Base-by-base conservation (phyloP, 2,888 invertebrate genomes). In the Antitype chi region DNA sequence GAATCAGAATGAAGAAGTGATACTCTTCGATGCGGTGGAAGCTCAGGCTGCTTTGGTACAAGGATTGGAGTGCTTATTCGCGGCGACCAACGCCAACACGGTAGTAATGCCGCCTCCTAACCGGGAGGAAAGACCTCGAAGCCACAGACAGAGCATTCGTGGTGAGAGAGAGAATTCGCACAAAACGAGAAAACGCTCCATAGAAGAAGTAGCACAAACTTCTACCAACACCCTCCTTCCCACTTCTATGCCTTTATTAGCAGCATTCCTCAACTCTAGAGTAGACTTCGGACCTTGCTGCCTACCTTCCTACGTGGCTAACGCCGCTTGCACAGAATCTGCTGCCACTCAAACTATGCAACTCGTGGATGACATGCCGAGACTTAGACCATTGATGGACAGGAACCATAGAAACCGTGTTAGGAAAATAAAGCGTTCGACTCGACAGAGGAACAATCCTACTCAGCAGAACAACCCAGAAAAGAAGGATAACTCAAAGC, bases 181-280 rank as follows among this genome's bases (percentile, higher is more conserved):
- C 88, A 97, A 96, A 92, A 93, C 96, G 17, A 94, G 96, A 82
- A 97, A 97, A 94, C 95, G 93, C 85, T 97, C 94, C 75, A 97
- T 95, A 91, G 97, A 95, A 95, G 97, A 91, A 97, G 97, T 94
- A 94, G 97, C 93, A 94, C 98, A 89, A 97, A 98, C 95, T 92
- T 97, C 95, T 94, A 98, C 96, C 81, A 98, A 97, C 90, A 97
- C 98, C 2, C 93, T 98, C 47, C 94, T 98, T 68, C 97, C 97
- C 0, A 97, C 97, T 43, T 97, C 97, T 0, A 97, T 97, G 93
- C 97, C 97, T 20, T 93, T 98, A 66, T 90, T 98, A 62, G 97
- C 98, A 6, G 97, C 98, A 5, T 97, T 98, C 89, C 93, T 98
- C 7, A 97, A 97, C 85, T 97, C 97, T 0, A 95, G 97, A 70